Evolutionary conservation across 2,113 vertebrate genomes (phyloP), one percentile per base, ranked within the genome.

Genomic region (Vulpes lagopus): DNA sequence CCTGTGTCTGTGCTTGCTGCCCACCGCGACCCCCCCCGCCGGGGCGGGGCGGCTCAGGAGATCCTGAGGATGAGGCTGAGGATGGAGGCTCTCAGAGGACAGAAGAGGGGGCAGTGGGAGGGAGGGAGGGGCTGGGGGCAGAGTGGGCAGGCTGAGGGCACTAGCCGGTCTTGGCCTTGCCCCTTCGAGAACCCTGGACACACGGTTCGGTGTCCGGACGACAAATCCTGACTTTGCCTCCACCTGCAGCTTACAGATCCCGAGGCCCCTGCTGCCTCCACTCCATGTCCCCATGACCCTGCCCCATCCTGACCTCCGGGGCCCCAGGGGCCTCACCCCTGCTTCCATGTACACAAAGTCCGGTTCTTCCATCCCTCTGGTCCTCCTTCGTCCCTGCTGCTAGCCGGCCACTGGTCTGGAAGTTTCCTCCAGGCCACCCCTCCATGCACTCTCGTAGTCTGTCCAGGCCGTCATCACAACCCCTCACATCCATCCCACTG

Each of bases 121-220:
- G 10, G 9, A 8, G 27, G 8, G 9, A 8, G 27, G 8, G 6
- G 10, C 7, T 5, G 17, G 25, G 17, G 1, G 19, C 57, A 51
- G 30, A 53, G 32, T 0, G 12, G 79, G 38, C 67, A 59, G 78
- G 30, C 93, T 5, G 30, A 57, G 25, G 60, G 25, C 20, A 9
- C n/a, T 67, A 20, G 6, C 64, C n/a, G 5, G 74, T 11, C 51
- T 65, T 22, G 30, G 67, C 57, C 73, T 43, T 32, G 67, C 30
- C 11, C 27, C 55, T 51, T 12, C 3, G 22, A 86, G 65, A 17
- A 59, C 43, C 27, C 1, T 17, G 8, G 27, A 55, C 30, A 17
- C 22, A 10, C 17, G 49, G 49, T n/a, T 51, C 59, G 8, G 0
- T 22, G 35, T 23, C 62, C 71, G 67, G 88, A 35, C 60, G 22